Base-by-base conservation (phyloP, 2,113 vertebrate species). In the Ciconia boyciana region DNA sequence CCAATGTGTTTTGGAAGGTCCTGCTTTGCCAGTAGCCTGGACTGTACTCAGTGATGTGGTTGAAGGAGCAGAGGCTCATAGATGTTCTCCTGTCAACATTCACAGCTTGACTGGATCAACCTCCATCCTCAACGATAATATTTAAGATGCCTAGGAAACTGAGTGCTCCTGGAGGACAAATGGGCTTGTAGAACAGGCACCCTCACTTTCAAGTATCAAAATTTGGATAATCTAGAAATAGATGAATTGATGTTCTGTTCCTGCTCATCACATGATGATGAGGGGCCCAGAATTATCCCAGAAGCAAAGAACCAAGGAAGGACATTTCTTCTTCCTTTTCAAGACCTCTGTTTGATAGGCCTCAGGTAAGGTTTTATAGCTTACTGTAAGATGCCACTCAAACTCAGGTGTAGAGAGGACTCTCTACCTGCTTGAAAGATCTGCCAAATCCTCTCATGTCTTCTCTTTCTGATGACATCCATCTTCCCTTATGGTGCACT, bases 71-170 rank as follows among this genome's bases (percentile, higher is more conserved):
- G 61, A 68, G 52, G 25, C 25, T 55, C 15, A 14, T 0, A 41
- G 46, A 28, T 65, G 16, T 13, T 46, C 52, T 68, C 28, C 15
- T n/a, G 0, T 24, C 32, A 48, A 24, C 4, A 31, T 16, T 16
- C 41, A 51, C 34, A 92, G 18, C 16, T 72, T 69, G 49, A 43
- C 52, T 83, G 39, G 20, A 34, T 68, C 68, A 55, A 9, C 8
- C 14, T 89, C 24, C 36, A 16, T 51, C 32, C 48, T 39, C 58
- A 41, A 4, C 15, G 17, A 28, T 4, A 24, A 17, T 10, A 16
- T 7, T 31, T 19, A 7, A 5, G 60, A 8, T 62, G 54, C 12
- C 21, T 64, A 36, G 48, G 44, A 39, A 62, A 26, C 0, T 0
- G 34, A 28, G 32, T 39, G 52, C 18, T 66, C 17, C 15, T 6